Conservation (phyloP, 2,797 vertebrate genomes). For the Mus minutoides region DNA sequence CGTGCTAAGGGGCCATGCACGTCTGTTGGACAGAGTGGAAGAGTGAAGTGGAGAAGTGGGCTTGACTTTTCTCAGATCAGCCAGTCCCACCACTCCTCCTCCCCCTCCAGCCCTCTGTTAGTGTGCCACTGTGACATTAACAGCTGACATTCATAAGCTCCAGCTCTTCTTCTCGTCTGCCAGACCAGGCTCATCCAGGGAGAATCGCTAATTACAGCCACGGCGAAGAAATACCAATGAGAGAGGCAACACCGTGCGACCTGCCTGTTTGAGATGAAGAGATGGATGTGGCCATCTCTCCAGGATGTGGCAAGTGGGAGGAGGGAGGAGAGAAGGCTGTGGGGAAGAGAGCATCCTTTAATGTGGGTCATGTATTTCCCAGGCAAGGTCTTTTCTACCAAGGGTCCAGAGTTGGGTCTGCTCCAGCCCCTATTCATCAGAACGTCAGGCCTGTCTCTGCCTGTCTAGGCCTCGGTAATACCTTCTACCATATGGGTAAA, state of each 20-base stretch:
- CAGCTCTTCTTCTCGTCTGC: conserved; percentile 38
- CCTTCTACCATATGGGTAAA: neutral
- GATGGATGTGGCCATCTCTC: conserved; percentile 74
- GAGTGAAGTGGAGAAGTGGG: neutral
- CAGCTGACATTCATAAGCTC: conserved; percentile 31
- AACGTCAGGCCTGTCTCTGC: neutral
- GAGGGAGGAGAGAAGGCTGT: neutral
- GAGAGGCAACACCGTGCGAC: conserved; percentile 83
- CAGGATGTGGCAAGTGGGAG: conserved; percentile 55
- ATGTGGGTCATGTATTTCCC: neutral
- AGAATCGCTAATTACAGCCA: conserved; percentile 85
- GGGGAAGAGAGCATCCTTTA: neutral
- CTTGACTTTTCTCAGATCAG: neutral
- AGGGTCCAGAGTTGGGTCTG: neutral
- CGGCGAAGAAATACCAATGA: conserved; percentile 82
- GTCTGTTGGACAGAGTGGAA: neutral
- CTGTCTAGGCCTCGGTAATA: conserved; percentile 8
- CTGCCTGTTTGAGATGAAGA: conserved; percentile 83
- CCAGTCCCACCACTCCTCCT: neutral
- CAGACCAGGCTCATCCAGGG: conserved; percentile 50
- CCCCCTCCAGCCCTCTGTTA: neutral
- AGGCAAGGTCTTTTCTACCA: neutral
- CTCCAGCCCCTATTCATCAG: neutral
- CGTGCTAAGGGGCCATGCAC: neutral
- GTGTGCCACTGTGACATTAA: conserved; percentile 56